A percentile compares a stretch with the other conserved stretches of the same genome.
Conservation (phyloP, 1,140 invertebrate genomes). For the Diabrotica virgifera region DNA sequence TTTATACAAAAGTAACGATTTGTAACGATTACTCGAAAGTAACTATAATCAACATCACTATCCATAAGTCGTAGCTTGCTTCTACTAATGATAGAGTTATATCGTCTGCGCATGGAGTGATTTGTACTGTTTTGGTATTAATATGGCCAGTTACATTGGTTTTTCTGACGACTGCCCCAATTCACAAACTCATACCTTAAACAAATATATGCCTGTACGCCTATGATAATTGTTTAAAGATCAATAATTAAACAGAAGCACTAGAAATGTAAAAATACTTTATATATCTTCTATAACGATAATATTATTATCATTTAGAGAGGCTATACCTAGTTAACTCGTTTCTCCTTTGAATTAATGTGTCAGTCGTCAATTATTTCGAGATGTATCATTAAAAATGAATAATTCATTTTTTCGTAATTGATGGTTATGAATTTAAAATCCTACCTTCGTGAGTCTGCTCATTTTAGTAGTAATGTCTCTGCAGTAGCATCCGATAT, state of each 20-base stretch:
- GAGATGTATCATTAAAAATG: conserved; percentile 1
- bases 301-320: background rate
- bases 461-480: background rate
- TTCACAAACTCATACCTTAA: too few relatives aligned
- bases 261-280: background rate
- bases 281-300: background rate
- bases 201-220: background rate
- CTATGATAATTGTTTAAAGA: background rate
- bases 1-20: too few relatives aligned
- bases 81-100: too few relatives aligned
- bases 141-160: too few relatives aligned
- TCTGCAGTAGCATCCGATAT: background rate
- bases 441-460: background rate
- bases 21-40: too few relatives aligned
- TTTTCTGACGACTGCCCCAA: too few relatives aligned
- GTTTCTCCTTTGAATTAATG: background rate
- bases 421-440: background rate
- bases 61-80: too few relatives aligned
- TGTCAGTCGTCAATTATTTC: background rate
- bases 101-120: too few relatives aligned
- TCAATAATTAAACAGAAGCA: conserved; percentile 2
- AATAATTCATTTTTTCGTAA: background rate
- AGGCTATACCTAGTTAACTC: background rate
- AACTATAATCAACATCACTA: too few relatives aligned
- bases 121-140: too few relatives aligned